A percentile compares a stretch with the other conserved stretches of the same genome.
phyloP scores from a whole-genome alignment of 1,140 invertebrate species.

The Holcopasites calliopsidis region DNA sequence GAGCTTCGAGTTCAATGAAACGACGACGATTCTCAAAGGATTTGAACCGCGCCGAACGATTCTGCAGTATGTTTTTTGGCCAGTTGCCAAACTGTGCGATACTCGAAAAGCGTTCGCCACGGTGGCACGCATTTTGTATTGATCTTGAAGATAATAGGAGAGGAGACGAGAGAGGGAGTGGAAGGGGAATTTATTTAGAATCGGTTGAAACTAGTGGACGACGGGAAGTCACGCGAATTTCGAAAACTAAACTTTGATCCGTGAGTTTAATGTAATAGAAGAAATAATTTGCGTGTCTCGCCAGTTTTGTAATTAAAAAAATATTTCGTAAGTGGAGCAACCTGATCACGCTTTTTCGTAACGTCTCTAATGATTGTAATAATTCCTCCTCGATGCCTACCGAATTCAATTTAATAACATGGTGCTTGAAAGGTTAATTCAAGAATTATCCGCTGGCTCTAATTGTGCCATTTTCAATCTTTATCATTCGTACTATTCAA shows the following conservation, averaged over 20 bases:
- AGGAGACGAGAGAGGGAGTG: no score
- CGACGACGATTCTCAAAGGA: neutral
- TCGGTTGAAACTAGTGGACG: neutral
- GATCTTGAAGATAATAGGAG: conserved; percentile 28
- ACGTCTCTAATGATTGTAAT: no score
- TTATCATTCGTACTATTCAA: no score
- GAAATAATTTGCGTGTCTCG: no score
- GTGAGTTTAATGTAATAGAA: neutral
- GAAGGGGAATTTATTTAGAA: neutral
- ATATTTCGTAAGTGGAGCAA: no score
- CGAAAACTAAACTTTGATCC: neutral
- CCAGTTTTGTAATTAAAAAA: no score
- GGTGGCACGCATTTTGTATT: conserved; percentile 12
- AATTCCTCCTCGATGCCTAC: neutral
- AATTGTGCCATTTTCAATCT: no score
- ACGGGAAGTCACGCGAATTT: neutral
- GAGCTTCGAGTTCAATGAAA: no score
- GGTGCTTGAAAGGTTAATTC: no score
- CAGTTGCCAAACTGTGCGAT: neutral
- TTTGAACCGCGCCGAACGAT: conserved; percentile 1
- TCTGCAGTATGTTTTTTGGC: conserved; percentile 22
- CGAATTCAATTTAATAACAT: no score
- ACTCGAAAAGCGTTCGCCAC: conserved; percentile 14
- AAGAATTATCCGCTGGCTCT: no score
- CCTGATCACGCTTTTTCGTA: no score